Conservation (phyloP, 2,888 invertebrate species). For the Leistus spinibarbis region DNA sequence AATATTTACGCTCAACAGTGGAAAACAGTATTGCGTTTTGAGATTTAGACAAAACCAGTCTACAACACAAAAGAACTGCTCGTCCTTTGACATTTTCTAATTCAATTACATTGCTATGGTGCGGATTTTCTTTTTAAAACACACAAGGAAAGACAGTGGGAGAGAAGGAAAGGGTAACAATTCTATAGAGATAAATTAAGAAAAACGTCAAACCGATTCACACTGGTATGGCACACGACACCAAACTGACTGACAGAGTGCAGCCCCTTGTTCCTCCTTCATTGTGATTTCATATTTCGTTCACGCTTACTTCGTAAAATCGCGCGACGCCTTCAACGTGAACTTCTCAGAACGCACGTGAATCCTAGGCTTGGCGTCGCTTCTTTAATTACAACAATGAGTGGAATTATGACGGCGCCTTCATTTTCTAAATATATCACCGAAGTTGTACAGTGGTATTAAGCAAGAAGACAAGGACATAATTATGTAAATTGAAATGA, state of each 20-base stretch:
- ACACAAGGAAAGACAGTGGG: constrained; percentile 41
- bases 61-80: constrained; percentile 45
- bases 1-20: constrained; percentile 26
- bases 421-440: constrained; percentile 15
- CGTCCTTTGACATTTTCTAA: constrained; percentile 45
- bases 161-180: constrained; percentile 32
- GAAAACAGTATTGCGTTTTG: constrained; percentile 22
- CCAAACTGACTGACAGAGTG: not conserved
- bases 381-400: constrained; percentile 19
- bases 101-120: constrained; percentile 44
- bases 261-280: not conserved
- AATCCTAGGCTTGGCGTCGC: not conserved
- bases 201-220: constrained; percentile 24
- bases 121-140: constrained; percentile 41
- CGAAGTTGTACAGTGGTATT: constrained; percentile 9
- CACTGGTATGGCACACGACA: not conserved
- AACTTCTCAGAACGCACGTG: not conserved
- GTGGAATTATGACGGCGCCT: constrained; percentile 12
- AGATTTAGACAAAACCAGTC: constrained; percentile 41
- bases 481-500: constrained; percentile 13
- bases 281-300: not conserved
- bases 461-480: constrained; percentile 7
- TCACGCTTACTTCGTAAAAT: not conserved
- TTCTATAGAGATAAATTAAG: constrained; percentile 32
- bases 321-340: not conserved